These are phyloP conservation scores for Reticulitermes lucifugus DNA, from an alignment of 2,888 invertebrate genomes.

Conservation along the genomic window DNA sequence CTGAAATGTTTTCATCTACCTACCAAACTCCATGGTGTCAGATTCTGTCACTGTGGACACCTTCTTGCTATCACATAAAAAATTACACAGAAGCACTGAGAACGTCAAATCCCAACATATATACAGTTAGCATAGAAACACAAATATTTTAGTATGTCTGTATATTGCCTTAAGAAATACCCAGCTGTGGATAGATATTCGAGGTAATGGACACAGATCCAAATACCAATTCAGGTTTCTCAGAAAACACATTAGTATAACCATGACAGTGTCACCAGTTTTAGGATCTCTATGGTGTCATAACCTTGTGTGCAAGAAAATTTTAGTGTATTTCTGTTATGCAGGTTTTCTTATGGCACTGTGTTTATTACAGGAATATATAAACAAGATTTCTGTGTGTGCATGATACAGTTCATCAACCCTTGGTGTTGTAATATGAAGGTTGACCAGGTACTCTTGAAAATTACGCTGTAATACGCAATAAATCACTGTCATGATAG, in stretches of 20 bases:
- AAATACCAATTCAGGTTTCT: neutral
- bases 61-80: no score
- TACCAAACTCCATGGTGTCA: no score
- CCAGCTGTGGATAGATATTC: neutral
- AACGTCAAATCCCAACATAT: no score
- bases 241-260: neutral
- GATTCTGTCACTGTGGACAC: no score
- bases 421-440: neutral
- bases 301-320: neutral
- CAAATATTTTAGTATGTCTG: neutral
- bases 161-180: constrained; percentile 3
- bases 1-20: no score
- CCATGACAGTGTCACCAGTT: neutral
- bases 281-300: neutral
- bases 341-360: neutral
- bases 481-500: neutral
- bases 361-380: constrained; percentile 2
- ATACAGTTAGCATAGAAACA: no score
- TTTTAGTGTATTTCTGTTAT: neutral
- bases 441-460: neutral
- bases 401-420: constrained; percentile 16
- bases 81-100: no score
- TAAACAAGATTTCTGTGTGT: constrained; percentile 7
- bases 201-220: neutral
- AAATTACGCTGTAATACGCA: neutral